Percentiles rank a stretch among this genome's conserved stretches.
These are phyloP conservation scores for Mizuhopecten yessoensis DNA, from an alignment of 1,140 invertebrate genomes.

Conservation along the genomic window DNA sequence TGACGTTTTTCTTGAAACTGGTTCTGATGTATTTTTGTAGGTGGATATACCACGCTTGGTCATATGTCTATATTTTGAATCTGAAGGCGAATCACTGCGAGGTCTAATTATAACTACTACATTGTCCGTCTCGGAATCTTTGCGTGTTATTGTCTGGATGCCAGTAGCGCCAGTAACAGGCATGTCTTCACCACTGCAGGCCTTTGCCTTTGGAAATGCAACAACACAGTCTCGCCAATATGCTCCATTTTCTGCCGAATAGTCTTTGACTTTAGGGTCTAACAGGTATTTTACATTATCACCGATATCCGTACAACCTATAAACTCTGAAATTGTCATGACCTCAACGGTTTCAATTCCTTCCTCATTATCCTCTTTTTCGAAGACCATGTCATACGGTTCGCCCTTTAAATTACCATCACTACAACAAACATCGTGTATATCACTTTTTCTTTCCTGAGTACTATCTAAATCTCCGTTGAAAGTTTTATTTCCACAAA, in stretches of 20 bases:
- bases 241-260: neutral
- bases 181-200: neutral
- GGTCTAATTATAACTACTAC: conserved; percentile 53
- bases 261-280: neutral
- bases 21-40: neutral
- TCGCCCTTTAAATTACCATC: neutral
- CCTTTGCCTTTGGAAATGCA: neutral
- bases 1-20: neutral
- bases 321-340: neutral
- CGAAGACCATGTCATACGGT: neutral
- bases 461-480: neutral
- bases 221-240: neutral
- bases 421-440: neutral
- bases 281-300: neutral
- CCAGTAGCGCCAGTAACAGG: conserved; percentile 21
- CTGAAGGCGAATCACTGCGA: neutral
- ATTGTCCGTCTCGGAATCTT: conserved; percentile 51
- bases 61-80: neutral
- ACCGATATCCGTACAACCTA: neutral
- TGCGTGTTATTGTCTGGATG: conserved; percentile 49
- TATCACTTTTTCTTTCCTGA: neutral
- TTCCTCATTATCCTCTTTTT: neutral
- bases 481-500: neutral
- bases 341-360: neutral
- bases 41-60: neutral